Evolutionary conservation across 2,797 vertebrate genomes (phyloP).

Genomic region (Agapornis canus): DNA sequence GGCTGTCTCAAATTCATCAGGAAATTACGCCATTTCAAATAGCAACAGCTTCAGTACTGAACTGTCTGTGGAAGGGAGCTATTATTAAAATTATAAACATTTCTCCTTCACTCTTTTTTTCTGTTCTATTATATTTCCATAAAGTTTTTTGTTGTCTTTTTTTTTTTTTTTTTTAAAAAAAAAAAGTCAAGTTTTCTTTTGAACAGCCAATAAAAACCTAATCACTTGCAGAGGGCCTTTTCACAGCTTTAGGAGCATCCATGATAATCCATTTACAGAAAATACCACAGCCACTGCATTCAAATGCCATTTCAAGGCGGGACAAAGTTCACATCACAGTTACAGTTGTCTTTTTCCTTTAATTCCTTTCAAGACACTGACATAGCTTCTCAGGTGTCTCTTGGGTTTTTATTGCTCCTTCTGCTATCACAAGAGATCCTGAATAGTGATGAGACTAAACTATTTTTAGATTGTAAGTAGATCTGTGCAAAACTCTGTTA

Average conservation of each 20-base stretch:
- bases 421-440: background rate
- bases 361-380: background rate
- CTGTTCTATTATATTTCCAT: background rate
- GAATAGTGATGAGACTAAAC: conserved; percentile 16
- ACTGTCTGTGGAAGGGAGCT: background rate
- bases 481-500: background rate
- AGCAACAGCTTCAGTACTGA: background rate
- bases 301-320: background rate
- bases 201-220: background rate
- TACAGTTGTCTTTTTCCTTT: background rate
- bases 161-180: background rate
- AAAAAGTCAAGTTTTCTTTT: background rate
- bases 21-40: background rate
- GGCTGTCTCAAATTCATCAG: background rate
- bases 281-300: background rate
- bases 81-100: background rate
- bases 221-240: background rate
- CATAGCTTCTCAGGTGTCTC: background rate
- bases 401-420: background rate
- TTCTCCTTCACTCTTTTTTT: background rate
- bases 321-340: background rate
- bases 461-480: conserved; percentile 35
- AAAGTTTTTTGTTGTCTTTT: background rate
- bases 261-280: background rate
- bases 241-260: background rate